Conservation (phyloP, 2,888 invertebrate genomes). For the Thymelicus sylvestris region DNA sequence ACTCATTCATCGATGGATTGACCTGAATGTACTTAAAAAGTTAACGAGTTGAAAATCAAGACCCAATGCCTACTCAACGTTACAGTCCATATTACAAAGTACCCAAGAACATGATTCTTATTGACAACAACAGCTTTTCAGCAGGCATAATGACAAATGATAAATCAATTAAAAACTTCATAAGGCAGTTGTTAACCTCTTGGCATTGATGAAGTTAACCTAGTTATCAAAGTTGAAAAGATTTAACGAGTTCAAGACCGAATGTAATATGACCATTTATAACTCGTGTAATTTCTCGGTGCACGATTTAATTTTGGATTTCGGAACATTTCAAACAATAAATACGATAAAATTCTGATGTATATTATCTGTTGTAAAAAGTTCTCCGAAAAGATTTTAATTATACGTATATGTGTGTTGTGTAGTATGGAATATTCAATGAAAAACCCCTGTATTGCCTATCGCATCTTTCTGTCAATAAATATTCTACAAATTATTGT, state of each 20-base stretch:
- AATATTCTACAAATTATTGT: too few relatives aligned
- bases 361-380: background rate
- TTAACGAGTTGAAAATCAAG: conserved; percentile 75
- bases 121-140: conserved; percentile 33
- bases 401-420: too few relatives aligned
- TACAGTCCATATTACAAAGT: conserved; percentile 14
- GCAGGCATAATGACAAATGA: conserved; percentile 35
- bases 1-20: conserved; percentile 72
- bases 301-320: conserved; percentile 27
- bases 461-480: too few relatives aligned
- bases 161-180: conserved; percentile 38
- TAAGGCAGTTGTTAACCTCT: conserved; percentile 37
- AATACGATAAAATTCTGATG: background rate
- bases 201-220: conserved; percentile 38
- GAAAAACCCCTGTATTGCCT: too few relatives aligned
- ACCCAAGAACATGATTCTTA: conserved; percentile 10
- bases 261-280: conserved; percentile 30
- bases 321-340: conserved; percentile 13
- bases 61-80: conserved; percentile 34
- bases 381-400: too few relatives aligned
- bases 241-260: conserved; percentile 38
- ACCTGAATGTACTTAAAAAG: conserved; percentile 69
- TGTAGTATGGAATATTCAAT: too few relatives aligned
- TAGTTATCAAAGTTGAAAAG: conserved; percentile 34
- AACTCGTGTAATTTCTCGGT: conserved; percentile 21